Base-by-base conservation (phyloP, 2,113 vertebrate genomes). In the Paracanthobrama guichenoti region DNA sequence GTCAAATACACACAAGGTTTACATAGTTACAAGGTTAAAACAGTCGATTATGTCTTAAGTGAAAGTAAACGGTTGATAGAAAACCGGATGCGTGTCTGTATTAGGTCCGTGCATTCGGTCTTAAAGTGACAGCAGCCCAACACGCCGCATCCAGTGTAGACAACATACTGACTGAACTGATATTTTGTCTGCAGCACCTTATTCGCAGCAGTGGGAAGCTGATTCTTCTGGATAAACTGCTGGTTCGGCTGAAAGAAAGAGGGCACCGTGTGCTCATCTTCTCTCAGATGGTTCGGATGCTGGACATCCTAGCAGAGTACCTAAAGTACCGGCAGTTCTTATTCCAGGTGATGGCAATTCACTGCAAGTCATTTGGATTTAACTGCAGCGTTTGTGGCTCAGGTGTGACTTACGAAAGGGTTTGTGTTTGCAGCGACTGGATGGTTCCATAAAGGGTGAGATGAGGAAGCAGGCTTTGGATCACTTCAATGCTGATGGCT, bases 211-310 rank as follows among this genome's bases (percentile, higher is more conserved):
- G 98, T 8, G 98, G 98, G 81, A 99, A 99, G 90, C 92, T 99
- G 82, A 96, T 99, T 88, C 95, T 99, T 89, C 92, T 99, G 91
- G 98, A 99, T 90, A 99, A 99, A 87, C 93, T 99, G 77, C 94
- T 99, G 91, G 91, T 98, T 87, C 97, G 98, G 76, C 91, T 99
- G 71, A 95, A 97, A 92, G 98, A 99, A 88, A 94, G 97, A 84
- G 98, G 98, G 84, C 98, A 97, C 90, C 92, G 98, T 91, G 98
- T 99, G 24, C 95, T 99, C 79, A 99, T 99, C 90, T 99, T 99
- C 94, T 99, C 98, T 84, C 98, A 99, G 92, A 99, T 99, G 98
- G 98, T 99, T 85, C 95, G 98, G 91, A 99, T 99, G 98, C 95
- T 99, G 91, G 97, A 99, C 93, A 99, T 99, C 91, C 95, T 99